A percentile compares a stretch with the other conserved stretches of the same genome.
These are phyloP conservation scores for Calameuta idolon DNA, from an alignment of 2,888 invertebrate genomes.

Conservation along the genomic window DNA sequence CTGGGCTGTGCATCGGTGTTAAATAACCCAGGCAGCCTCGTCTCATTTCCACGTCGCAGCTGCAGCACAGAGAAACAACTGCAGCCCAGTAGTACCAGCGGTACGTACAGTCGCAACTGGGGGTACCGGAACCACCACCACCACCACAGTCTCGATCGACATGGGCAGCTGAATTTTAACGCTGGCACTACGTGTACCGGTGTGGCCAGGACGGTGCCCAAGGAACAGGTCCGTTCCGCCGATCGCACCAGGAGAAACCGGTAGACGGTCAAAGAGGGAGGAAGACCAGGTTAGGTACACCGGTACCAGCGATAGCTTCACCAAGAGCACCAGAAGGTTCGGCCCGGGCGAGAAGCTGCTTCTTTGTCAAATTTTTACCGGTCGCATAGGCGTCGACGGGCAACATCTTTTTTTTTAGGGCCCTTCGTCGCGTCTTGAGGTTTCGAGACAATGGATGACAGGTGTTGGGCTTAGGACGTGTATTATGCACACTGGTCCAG, in stretches of 20 bases:
- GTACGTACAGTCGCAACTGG: background rate
- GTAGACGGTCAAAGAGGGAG: background rate
- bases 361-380: background rate
- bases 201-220: background rate
- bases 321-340: background rate
- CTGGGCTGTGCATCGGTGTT: conserved; percentile 2
- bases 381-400: background rate
- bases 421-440: background rate
- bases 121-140: background rate
- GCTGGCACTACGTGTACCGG: background rate
- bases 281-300: background rate
- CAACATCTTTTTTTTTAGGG: background rate
- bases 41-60: background rate
- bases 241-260: background rate
- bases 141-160: background rate
- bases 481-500: too few relatives aligned
- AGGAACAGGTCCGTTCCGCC: background rate
- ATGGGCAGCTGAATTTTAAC: background rate
- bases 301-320: background rate
- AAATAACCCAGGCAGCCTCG: conserved; percentile 3
- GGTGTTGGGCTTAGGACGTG: too few relatives aligned
- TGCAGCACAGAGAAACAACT: background rate
- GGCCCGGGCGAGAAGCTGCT: background rate
- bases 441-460: background rate
- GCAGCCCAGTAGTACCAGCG: background rate